phyloP scores from a whole-genome alignment of 2,113 vertebrate species.

The Nyctereutes procyonoides region DNA sequence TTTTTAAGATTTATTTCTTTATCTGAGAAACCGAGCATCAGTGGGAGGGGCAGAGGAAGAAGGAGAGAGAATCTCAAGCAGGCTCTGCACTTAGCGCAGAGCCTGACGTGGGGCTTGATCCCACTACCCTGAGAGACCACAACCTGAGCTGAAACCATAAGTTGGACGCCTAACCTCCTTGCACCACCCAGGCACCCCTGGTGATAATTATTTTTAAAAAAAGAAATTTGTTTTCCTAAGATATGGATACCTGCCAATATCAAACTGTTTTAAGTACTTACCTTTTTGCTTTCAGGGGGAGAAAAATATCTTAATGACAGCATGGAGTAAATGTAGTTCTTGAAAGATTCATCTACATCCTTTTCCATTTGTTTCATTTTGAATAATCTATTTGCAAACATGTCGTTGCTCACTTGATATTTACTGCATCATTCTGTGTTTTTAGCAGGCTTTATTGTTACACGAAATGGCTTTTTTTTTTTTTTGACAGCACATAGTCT shows the following conservation, averaged over 20 bases:
- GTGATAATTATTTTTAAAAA: slow-evolving; percentile 32
- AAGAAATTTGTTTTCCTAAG: not conserved
- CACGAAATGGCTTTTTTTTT: slow-evolving; percentile 21
- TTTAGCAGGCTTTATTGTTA: not conserved
- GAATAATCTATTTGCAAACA: slow-evolving; percentile 49
- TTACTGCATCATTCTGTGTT: not conserved
- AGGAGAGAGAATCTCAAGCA: not conserved
- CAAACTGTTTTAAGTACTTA: not conserved
- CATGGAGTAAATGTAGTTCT: slow-evolving; percentile 15
- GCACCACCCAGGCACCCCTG: not conserved
- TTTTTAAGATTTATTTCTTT: not conserved
- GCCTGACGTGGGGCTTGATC: not conserved
- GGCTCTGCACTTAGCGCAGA: not conserved
- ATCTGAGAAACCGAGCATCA: not conserved
- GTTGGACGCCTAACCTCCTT: not conserved
- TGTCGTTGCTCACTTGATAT: not conserved
- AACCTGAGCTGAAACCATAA: not conserved
- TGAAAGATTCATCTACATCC: not conserved
- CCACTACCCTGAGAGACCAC: not conserved
- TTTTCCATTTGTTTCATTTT: slow-evolving; percentile 5
- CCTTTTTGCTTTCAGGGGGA: not conserved
- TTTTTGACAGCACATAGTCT: not conserved
- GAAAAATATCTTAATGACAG: not conserved
- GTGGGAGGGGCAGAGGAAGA: not conserved
- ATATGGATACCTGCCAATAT: not conserved